Percentiles rank a stretch among this genome's conserved stretches.
These are phyloP conservation scores for Carpatolechia fugitivella DNA, from an alignment of 2,888 invertebrate species.

Conservation along the genomic window DNA sequence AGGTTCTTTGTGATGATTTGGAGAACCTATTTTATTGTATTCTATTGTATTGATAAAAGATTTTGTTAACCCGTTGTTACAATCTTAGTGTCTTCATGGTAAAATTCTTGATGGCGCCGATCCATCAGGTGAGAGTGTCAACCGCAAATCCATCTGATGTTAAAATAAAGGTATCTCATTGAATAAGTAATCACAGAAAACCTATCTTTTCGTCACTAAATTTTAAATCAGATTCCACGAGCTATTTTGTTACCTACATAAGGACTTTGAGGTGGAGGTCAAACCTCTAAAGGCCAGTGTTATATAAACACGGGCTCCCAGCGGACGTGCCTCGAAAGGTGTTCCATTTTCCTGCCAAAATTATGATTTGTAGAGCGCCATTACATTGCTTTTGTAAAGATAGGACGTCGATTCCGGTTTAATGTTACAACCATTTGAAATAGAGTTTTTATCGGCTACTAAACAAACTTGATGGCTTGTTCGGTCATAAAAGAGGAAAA, in stretches of 20 bases:
- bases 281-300: slow-evolving; percentile 6
- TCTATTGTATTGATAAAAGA: too few relatives aligned
- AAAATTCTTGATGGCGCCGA: too few relatives aligned
- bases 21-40: too few relatives aligned
- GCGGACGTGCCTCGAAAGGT: slow-evolving; percentile 5
- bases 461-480: not conserved
- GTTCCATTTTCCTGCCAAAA: slow-evolving; percentile 13
- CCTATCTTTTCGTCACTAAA: not conserved
- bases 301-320: slow-evolving; percentile 6
- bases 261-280: not conserved
- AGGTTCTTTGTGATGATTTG: too few relatives aligned
- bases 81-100: too few relatives aligned
- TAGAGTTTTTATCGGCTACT: not conserved
- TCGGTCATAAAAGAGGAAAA: not conserved
- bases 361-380: slow-evolving; percentile 12
- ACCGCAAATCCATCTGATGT: too few relatives aligned
- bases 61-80: too few relatives aligned
- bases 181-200: too few relatives aligned
- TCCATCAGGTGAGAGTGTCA: too few relatives aligned
- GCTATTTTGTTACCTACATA: not conserved
- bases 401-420: not conserved
- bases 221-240: not conserved
- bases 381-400: not conserved
- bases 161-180: too few relatives aligned
- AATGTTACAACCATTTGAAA: not conserved